Evolutionary conservation across 2,113 vertebrate genomes (phyloP), one percentile per base, ranked within the genome.

Genomic region (Tupaia chinensis): DNA sequence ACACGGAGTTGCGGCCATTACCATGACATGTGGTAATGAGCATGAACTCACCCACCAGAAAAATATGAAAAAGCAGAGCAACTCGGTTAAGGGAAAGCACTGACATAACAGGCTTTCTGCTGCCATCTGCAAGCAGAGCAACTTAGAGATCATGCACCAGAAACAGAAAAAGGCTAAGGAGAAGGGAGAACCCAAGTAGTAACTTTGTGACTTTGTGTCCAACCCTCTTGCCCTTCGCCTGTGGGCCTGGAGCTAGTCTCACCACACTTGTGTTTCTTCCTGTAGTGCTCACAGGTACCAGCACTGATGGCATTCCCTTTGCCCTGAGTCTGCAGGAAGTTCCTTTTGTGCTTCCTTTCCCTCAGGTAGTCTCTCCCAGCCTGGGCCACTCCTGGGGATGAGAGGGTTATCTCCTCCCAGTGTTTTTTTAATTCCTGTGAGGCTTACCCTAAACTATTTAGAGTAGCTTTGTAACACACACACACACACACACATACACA

Each of bases 111-210:
- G 98, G 60, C 98, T 99, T 89, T 99, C 98, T 68, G 98, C 99
- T 69, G 98, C 98, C 66, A 98, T 98, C 63, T 91, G 98, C 17
- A 99, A 99, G 98, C 98, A 98, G 97, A 98, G 98, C 98, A 99
- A 99, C 98, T 99, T 98, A 1, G 99, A 99, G 97, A 99, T 99
- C 98, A 99, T 99, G 99, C 98, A 99, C 97, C 98, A 99, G 96
- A 99, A 99, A 98, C 99, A 99, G 98, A 99, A 99, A 97, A 99
- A 99, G 84, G 96, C 98, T 0, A 95, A 93, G 8, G 98, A 98
- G 94, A 98, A 98, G 87, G 96, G 86, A 53, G 93, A 97, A 66
- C 66, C 96, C 44, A 97, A 98, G 97, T 98, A 98, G 95, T n/a
- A n/a, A n/a, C 97, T 89, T 54, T 29, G 68, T 1, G 83, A 94